These are phyloP conservation scores for Ametastegia equiseti DNA, from an alignment of 2,888 invertebrate genomes.

Conservation along the genomic window DNA sequence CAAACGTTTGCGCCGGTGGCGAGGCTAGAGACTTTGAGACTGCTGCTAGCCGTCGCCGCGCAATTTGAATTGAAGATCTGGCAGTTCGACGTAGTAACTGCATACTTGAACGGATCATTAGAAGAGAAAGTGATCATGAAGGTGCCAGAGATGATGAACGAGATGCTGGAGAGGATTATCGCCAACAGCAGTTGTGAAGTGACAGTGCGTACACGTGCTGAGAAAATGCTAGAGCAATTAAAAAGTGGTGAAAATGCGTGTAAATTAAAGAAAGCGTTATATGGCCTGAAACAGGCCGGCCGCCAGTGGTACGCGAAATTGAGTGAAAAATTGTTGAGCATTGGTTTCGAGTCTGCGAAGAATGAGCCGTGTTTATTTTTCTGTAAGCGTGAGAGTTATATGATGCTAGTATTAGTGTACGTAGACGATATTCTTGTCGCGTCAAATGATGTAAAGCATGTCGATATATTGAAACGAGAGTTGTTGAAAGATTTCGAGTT, in stretches of 20 bases:
- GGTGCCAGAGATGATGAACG: too few relatives aligned
- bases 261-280: neutral
- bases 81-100: constrained; percentile 58
- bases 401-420: neutral
- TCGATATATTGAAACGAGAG: neutral
- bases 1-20: constrained; percentile 55
- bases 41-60: constrained; percentile 53
- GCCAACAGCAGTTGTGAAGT: too few relatives aligned
- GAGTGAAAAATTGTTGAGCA: neutral
- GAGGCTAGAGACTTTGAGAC: constrained; percentile 51
- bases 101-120: too few relatives aligned
- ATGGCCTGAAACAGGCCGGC: neutral
- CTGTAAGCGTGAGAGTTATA: neutral
- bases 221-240: too few relatives aligned
- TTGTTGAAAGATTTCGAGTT: constrained; percentile 37
- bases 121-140: too few relatives aligned
- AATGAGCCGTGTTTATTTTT: neutral
- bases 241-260: too few relatives aligned
- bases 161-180: too few relatives aligned
- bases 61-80: constrained; percentile 51
- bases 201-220: too few relatives aligned
- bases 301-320: neutral
- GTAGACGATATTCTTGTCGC: neutral
- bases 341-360: neutral
- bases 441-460: neutral